phyloP scores from a whole-genome alignment of 2,113 vertebrate genomes.

The Tenrec ecaudatus region DNA sequence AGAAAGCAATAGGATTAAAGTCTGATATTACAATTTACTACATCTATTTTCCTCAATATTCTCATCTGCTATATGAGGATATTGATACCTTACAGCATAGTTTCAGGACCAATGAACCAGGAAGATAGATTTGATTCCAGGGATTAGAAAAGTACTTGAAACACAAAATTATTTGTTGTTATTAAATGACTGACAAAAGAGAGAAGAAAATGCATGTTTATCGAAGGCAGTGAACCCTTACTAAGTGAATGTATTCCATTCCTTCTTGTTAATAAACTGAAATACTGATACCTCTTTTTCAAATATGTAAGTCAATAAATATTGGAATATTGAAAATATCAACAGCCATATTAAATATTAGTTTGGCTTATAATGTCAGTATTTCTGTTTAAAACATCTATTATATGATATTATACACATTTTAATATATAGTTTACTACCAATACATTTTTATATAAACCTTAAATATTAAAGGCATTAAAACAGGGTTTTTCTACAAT shows the following conservation, averaged over 20 bases:
- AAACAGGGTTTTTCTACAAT: background rate
- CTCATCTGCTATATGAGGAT: background rate
- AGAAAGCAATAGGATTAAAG: background rate
- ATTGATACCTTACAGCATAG: background rate
- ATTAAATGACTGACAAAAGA: background rate
- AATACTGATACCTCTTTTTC: background rate
- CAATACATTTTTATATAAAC: background rate
- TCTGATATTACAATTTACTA: background rate
- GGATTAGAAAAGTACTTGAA: background rate
- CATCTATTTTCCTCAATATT: background rate
- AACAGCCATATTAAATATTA: background rate
- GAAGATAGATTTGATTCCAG: background rate
- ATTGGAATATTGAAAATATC: background rate
- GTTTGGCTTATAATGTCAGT: background rate
- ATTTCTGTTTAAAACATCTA: background rate
- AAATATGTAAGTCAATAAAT: background rate
- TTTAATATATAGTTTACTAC: background rate
- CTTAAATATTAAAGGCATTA: background rate
- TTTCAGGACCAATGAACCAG: background rate
- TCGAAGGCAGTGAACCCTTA: background rate
- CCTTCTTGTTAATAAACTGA: background rate
- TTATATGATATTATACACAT: background rate
- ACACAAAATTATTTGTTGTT: background rate
- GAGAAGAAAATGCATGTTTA: background rate
- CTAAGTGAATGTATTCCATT: background rate